A percentile compares a stretch with the other conserved stretches of the same genome.
These are phyloP conservation scores for Anastatus disparis DNA, from an alignment of 1,140 invertebrate genomes.

Conservation along the genomic window DNA sequence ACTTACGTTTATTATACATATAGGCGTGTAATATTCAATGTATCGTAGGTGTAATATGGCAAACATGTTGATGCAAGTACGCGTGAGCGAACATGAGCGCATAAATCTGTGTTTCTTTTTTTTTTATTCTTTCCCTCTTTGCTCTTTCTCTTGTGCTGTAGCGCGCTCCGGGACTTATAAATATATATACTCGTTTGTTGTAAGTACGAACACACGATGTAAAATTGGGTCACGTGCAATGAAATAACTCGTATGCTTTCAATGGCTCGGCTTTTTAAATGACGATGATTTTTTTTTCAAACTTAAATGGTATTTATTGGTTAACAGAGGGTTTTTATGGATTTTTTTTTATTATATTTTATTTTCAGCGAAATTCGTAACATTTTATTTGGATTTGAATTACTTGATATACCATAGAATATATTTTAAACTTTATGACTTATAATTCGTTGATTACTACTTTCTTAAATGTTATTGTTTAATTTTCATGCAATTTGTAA, in stretches of 20 bases:
- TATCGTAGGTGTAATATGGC: too few relatives aligned
- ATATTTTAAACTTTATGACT: too few relatives aligned
- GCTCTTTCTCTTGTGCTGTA: too few relatives aligned
- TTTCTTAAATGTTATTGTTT: too few relatives aligned
- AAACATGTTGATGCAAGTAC: neutral
- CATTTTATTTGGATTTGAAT: too few relatives aligned
- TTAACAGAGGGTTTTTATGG: neutral
- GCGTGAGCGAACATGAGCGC: neutral
- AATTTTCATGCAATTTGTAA: too few relatives aligned
- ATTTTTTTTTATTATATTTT: neutral
- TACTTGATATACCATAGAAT: too few relatives aligned
- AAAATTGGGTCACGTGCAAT: conserved; percentile 15
- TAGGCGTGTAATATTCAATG: too few relatives aligned
- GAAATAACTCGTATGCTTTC: conserved; percentile 11
- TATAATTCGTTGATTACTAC: too few relatives aligned
- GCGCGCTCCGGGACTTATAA: neutral
- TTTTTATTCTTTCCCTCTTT: too few relatives aligned
- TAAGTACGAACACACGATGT: neutral
- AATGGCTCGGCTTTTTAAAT: neutral
- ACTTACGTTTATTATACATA: too few relatives aligned
- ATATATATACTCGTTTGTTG: too few relatives aligned
- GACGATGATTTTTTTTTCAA: neutral
- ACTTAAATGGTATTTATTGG: neutral
- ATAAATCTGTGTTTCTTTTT: neutral
- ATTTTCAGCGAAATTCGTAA: neutral